Conservation (phyloP, 2,888 invertebrate genomes). For the Eugnorisma glareosa region DNA sequence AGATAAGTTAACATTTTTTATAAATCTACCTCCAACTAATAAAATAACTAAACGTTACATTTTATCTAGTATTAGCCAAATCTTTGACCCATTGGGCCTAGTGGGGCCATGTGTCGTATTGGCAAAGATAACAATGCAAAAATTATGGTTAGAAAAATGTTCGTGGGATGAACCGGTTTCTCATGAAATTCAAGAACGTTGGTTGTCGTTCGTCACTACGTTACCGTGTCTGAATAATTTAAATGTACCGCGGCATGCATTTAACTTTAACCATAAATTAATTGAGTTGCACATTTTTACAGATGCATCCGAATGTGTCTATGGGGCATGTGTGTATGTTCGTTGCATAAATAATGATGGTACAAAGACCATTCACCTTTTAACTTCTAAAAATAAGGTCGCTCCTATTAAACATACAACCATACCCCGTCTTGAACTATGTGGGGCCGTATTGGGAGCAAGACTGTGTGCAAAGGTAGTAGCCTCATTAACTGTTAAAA, state of each 20-base stretch:
- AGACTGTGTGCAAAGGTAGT: constrained; percentile 10
- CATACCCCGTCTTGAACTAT: constrained; percentile 3
- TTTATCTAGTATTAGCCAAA: too few species aligned
- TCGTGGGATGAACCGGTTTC: too few species aligned
- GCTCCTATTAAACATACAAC: constrained; percentile 4
- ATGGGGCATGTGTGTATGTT: constrained; percentile 13
- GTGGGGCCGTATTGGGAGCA: too few species aligned
- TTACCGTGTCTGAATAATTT: constrained; percentile 16
- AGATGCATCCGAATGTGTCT: constrained; percentile 4
- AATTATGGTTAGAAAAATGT: too few species aligned
- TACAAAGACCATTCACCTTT: background rate
- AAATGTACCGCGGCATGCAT: constrained; percentile 6
- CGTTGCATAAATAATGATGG: background rate
- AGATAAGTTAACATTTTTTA: too few species aligned
- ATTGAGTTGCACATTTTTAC: constrained; percentile 9
- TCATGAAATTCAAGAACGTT: constrained; percentile 11
- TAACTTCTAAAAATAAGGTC: background rate
- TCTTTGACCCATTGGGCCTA: too few species aligned
- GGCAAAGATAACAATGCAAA: too few species aligned
- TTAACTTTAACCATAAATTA: background rate
- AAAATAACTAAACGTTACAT: too few species aligned
- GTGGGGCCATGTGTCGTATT: too few species aligned
- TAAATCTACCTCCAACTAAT: too few species aligned
- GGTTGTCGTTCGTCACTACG: constrained; percentile 11
- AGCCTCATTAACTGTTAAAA: constrained; percentile 1